These are phyloP conservation scores for Otolemur crassicaudatus DNA, from an alignment of 2,797 vertebrate species.

Conservation along the genomic window DNA sequence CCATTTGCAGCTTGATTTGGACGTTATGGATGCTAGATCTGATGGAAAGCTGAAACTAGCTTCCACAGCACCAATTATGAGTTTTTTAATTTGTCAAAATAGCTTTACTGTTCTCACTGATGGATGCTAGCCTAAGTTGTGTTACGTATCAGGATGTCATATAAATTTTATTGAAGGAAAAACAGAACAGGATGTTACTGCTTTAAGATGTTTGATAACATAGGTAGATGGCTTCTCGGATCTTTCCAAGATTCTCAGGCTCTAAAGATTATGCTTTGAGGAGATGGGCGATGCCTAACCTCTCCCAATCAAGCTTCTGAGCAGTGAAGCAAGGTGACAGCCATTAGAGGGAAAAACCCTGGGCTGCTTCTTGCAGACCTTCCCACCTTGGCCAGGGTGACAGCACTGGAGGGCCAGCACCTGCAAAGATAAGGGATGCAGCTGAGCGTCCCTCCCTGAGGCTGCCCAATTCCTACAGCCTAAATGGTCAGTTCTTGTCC, in stretches of 20 bases:
- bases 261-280: neutral
- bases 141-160: neutral
- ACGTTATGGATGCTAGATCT: neutral
- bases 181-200: neutral
- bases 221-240: neutral
- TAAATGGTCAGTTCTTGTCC: neutral
- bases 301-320: neutral
- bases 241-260: neutral
- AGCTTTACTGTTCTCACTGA: neutral
- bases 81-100: neutral
- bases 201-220: neutral
- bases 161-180: neutral
- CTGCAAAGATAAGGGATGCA: neutral
- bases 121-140: neutral
- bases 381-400: neutral
- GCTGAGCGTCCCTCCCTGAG: neutral
- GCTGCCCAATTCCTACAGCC: neutral
- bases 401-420: too few relatives aligned
- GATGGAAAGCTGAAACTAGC: neutral
- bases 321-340: neutral
- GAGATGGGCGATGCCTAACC: neutral
- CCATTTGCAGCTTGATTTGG: constrained; percentile 28
- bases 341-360: neutral
- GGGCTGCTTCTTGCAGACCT: too few relatives aligned
- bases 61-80: neutral